phyloP scores from a whole-genome alignment of 2,113 vertebrate genomes.

The Fulica atra region DNA sequence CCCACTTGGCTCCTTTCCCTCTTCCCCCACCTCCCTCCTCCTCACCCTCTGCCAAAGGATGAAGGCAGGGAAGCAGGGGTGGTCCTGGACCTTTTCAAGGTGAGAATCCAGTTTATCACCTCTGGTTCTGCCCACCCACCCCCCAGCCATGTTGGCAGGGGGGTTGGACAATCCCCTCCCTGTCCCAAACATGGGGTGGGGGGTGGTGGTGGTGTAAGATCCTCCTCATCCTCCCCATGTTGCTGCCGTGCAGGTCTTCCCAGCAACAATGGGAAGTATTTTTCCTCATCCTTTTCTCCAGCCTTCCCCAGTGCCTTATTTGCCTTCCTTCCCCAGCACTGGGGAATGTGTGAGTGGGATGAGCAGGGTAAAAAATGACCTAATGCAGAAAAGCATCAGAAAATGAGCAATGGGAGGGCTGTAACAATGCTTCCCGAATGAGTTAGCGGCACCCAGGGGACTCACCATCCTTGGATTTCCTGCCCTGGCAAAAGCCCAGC shows the following conservation, averaged over 20 bases:
- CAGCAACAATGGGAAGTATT: not conserved
- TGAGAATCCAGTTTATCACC: not conserved
- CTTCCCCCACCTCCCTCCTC: not conserved
- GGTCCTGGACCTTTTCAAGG: not conserved
- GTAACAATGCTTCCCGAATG: not conserved
- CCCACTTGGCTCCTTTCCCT: not conserved
- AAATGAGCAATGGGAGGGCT: not conserved
- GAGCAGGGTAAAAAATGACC: constrained; percentile 19
- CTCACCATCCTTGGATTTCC: not conserved
- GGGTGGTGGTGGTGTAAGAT: not conserved
- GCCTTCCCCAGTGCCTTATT: not conserved
- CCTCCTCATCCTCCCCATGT: not conserved
- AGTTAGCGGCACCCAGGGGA: constrained; percentile 15
- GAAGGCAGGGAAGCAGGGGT: not conserved
- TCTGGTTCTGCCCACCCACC: not conserved
- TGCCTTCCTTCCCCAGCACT: not conserved
- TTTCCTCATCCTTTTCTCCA: not conserved
- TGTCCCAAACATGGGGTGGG: fast-evolving
- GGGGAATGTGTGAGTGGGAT: not conserved
- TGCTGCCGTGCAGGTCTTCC: not conserved
- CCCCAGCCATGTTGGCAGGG: too few relatives aligned
- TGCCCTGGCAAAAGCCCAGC: constrained; percentile 41
- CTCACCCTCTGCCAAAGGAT: not conserved
- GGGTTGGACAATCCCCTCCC: too few relatives aligned
- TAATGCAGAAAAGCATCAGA: constrained; percentile 33